Percentiles rank a stretch among this genome's conserved stretches.
Evolutionary conservation across 2,797 vertebrate species (phyloP).

Genomic region (Rhinella marina): DNA sequence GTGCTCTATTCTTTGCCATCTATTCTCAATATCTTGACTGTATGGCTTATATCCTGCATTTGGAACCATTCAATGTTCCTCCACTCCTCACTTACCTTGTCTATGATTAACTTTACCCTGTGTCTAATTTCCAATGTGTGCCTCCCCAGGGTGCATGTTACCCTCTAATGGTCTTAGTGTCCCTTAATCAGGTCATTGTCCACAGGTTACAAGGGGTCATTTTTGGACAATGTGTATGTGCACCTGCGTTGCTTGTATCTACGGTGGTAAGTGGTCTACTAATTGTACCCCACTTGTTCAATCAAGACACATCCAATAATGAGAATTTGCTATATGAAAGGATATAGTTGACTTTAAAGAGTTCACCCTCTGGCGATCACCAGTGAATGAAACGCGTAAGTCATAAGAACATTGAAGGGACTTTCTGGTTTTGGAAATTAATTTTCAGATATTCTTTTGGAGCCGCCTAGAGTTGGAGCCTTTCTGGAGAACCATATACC

Average conservation of each 20-base stretch:
- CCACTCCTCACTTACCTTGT: not conserved
- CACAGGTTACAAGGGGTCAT: not conserved
- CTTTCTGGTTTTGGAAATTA: not conserved
- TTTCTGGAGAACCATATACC: not conserved
- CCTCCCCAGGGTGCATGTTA: constrained; percentile 21
- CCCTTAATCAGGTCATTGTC: constrained; percentile 34
- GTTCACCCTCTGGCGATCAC: not conserved
- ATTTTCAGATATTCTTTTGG: not conserved
- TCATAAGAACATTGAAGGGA: not conserved
- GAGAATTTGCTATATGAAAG: not conserved
- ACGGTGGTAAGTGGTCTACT: not conserved
- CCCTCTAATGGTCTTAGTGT: constrained; percentile 10
- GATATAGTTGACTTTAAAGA: not conserved
- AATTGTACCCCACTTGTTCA: not conserved
- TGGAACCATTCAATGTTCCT: not conserved
- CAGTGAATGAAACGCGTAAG: not conserved
- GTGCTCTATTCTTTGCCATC: not conserved
- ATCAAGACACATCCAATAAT: not conserved
- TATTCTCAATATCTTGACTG: not conserved
- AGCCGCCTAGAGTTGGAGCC: not conserved
- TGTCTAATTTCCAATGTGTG: not conserved
- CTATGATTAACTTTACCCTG: not conserved
- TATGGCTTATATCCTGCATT: no score
- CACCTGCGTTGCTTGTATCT: not conserved
- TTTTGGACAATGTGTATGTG: not conserved